Evolutionary conservation across 2,888 invertebrate genomes (phyloP), one percentile per base, ranked within the genome.

Genomic region (Eumerus sabulonum): DNA sequence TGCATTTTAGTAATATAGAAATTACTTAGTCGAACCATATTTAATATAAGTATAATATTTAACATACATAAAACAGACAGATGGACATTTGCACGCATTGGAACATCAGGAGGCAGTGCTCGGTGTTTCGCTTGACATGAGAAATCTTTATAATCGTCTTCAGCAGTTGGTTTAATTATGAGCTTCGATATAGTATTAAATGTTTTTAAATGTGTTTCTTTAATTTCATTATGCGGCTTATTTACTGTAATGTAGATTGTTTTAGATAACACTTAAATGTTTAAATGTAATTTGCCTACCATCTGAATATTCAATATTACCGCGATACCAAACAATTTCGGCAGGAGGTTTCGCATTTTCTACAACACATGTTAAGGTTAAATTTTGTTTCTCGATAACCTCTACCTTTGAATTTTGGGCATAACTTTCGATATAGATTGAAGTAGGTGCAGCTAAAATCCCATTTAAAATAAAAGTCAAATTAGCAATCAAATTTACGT

Each of bases 311-410:
- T 85, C 86, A 1, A 83, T 76, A 64, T 87, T 87, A 42, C 85
- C 87, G 66, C 87, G 86, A 66, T 82, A 87, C 87, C 87, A 87
- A 7, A 86, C 83, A 57, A 87, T 84, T 77, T 87, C 87, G 1
- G 87, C 88, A 14, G 88, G 87, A 1, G 87, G 87, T 82, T 87
- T 88, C 1, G 87, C 88, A 76, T 87, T 88, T 82, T 87, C 87
- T 9, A 87, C 85, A 60, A 87, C 81, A 67, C 87, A 87, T 45
- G 84, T 86, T 11, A 87, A 82, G 44, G 87, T 87, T 4, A 87
- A 74, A 67, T 87, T 87, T 66, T 87, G 88, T 9, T 83, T 84
- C 51, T 87, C 88, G 54, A 87, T 82, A 48, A 88, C 88, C 68
- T 87, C 87, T 1, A 87, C 86, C 54, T 86, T 86, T 62, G 87